A percentile compares a stretch with the other conserved stretches of the same genome.
These are phyloP conservation scores for Aphelocoma californica DNA, from an alignment of 2,797 vertebrate genomes.

Conservation along the genomic window DNA sequence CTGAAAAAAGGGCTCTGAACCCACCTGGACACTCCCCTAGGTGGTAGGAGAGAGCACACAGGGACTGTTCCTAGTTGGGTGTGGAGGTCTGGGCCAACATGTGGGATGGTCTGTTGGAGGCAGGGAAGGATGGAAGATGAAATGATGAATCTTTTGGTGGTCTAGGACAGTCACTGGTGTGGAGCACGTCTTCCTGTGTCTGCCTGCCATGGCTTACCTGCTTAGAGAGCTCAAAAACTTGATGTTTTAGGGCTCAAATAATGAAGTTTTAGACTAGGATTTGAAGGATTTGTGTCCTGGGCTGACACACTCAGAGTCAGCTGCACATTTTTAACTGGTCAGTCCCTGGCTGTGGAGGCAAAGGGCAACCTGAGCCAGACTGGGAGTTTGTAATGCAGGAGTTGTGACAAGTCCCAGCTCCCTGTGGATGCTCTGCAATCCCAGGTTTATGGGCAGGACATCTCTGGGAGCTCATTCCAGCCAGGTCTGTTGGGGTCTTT, in stretches of 20 bases:
- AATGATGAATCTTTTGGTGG: background rate
- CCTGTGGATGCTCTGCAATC: background rate
- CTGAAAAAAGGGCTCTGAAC: background rate
- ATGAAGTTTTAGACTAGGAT: background rate
- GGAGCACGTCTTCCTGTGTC: background rate
- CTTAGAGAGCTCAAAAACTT: background rate
- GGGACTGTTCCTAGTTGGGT: background rate
- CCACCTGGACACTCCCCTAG: background rate
- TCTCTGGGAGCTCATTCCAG: background rate
- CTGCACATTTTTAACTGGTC: background rate
- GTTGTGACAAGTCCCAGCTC: background rate
- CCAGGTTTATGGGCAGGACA: background rate
- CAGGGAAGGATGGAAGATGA: background rate
- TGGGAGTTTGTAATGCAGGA: background rate
- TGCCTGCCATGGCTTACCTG: background rate
- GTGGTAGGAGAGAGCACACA: background rate
- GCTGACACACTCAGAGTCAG: background rate
- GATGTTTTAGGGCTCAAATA: background rate
- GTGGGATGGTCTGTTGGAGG: background rate
- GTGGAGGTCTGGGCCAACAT: background rate
- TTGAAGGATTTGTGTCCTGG: background rate
- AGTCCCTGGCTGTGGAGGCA: background rate
- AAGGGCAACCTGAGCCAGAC: background rate
- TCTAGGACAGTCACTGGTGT: background rate
- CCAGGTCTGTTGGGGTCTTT: background rate